Percentiles rank a stretch among this genome's conserved stretches.
Conservation (phyloP, 2,113 vertebrate species). For the Cairina moschata region DNA sequence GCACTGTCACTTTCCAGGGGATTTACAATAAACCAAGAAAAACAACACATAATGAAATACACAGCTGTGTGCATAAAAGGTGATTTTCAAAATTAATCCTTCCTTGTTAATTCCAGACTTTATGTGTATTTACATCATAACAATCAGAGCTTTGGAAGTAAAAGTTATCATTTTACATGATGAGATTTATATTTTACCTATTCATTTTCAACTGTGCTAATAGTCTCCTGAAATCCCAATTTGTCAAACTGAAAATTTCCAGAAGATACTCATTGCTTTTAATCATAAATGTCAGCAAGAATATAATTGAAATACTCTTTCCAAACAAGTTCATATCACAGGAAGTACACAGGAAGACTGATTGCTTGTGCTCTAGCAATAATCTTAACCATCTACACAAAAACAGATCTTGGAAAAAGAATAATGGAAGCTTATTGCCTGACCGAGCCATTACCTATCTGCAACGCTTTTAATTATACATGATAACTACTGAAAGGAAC, state of each 20-base stretch:
- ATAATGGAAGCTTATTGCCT: neutral
- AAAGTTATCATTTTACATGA: conserved; percentile 21
- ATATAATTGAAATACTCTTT: conserved; percentile 32
- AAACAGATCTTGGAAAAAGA: neutral
- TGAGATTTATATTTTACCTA: conserved; percentile 34
- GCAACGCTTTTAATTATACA: neutral
- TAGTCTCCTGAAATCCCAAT: conserved; percentile 5
- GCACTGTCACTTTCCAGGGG: neutral
- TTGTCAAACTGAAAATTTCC: conserved; percentile 7
- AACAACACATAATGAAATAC: neutral
- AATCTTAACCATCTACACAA: neutral
- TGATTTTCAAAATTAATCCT: conserved; percentile 28
- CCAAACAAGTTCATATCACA: neutral
- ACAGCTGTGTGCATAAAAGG: conserved; percentile 18
- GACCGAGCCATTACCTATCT: neutral
- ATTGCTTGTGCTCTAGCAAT: neutral
- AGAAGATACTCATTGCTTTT: conserved; percentile 13
- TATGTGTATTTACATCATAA: neutral
- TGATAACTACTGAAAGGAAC: neutral
- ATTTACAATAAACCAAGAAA: conserved; percentile 37
- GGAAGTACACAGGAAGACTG: neutral
- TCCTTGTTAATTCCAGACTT: conserved; percentile 10
- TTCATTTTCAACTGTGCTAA: conserved; percentile 47
- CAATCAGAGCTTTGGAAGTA: neutral
- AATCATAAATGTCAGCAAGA: conserved; percentile 22